Conservation (phyloP, 2,797 vertebrate genomes). For the Acanthurus lineatus region DNA sequence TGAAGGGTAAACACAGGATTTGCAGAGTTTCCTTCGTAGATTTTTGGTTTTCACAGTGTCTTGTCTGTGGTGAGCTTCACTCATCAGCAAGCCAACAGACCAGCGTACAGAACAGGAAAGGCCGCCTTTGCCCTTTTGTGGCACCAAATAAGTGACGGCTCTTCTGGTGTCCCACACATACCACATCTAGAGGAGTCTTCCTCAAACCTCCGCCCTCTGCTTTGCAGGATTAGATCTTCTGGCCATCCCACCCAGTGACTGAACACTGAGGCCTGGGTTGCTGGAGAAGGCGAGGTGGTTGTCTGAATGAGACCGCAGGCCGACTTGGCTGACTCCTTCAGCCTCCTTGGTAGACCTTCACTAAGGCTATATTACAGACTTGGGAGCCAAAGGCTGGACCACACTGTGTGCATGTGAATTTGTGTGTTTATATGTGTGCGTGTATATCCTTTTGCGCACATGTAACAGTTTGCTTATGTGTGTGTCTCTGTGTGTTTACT, state of each 20-base stretch:
- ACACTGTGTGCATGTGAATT: slow-evolving; percentile 72
- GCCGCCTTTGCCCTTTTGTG: slow-evolving; percentile 68
- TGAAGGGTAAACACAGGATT: slow-evolving; percentile 55
- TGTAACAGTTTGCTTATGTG: slow-evolving; percentile 58
- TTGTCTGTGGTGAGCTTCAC: slow-evolving; percentile 67
- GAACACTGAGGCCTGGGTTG: slow-evolving; percentile 70
- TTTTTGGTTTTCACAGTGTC: slow-evolving; percentile 46
- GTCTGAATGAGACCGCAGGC: slow-evolving; percentile 85
- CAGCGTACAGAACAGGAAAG: slow-evolving; percentile 57
- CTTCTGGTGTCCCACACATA: slow-evolving; percentile 77
- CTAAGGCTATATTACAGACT: slow-evolving; percentile 81
- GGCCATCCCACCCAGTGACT: slow-evolving; percentile 85
- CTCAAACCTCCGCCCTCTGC: slow-evolving; percentile 76
- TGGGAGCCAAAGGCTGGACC: slow-evolving; percentile 74
- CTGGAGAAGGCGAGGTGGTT: slow-evolving; percentile 74
- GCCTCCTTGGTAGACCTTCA: slow-evolving; percentile 80
- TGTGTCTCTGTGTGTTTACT: slow-evolving; percentile 42
- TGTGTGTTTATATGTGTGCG: slow-evolving; percentile 56
- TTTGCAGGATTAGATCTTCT: slow-evolving; percentile 70
- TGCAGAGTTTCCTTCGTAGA: slow-evolving; percentile 39
- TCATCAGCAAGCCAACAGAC: slow-evolving; percentile 52
- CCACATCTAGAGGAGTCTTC: slow-evolving; percentile 78
- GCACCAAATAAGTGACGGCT: slow-evolving; percentile 76
- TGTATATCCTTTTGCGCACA: slow-evolving; percentile 31
- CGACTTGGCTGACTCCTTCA: slow-evolving; percentile 75